Evolutionary conservation across 30 jellyfish, hydroid and myxozoan species (phyloP).

Genomic region (Cassiopea xamachana): DNA sequence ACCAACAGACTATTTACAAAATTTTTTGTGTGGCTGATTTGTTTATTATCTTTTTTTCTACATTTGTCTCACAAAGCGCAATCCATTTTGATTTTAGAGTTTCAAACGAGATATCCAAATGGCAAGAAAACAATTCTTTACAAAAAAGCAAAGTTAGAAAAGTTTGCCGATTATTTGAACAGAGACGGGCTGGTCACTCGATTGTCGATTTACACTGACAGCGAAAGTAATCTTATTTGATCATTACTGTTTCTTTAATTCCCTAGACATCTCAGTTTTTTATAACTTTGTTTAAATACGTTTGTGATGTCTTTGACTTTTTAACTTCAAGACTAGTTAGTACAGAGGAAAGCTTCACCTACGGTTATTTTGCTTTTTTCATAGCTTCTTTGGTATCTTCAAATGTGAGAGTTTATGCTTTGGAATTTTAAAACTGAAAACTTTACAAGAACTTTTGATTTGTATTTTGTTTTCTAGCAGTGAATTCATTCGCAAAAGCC

Average conservation of each 20-base stretch:
- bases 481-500: too few species aligned
- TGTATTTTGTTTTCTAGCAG: too few species aligned
- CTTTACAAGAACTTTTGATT: too few species aligned
- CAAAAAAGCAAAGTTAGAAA: conserved; percentile 90
- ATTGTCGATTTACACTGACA: conserved; percentile 80
- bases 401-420: too few species aligned
- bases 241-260: neutral
- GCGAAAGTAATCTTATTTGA: conserved; percentile 41
- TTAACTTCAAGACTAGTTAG: neutral
- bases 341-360: too few species aligned
- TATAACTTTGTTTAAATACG: neutral
- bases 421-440: too few species aligned
- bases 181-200: conserved; percentile 90
- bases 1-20: too few species aligned
- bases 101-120: conserved; percentile 86
- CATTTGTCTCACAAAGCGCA: too few species aligned
- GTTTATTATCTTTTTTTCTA: too few species aligned
- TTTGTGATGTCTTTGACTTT: neutral
- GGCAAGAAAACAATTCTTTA: conserved; percentile 88
- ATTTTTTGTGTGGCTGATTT: too few species aligned
- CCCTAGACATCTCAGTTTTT: neutral
- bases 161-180: conserved; percentile 79
- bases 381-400: too few species aligned
- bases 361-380: too few species aligned
- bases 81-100: conserved; percentile 32